Evolutionary conservation across 1,140 invertebrate species (phyloP).

Genomic region (Drosophila tani): DNA sequence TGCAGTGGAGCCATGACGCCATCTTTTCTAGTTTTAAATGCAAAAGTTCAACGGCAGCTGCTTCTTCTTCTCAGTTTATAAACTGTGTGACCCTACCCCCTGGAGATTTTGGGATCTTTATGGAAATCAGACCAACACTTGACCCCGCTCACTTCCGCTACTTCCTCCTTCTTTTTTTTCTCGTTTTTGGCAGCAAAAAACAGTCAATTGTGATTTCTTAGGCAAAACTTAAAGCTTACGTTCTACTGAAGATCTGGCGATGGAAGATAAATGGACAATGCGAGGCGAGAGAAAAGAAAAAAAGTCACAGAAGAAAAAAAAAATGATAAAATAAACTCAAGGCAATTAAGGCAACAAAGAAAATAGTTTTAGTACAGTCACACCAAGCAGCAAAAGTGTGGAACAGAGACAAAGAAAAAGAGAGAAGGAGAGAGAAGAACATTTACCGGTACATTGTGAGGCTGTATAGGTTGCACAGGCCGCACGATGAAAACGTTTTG

Average conservation of each 20-base stretch:
- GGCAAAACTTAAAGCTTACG: slow-evolving; percentile 40
- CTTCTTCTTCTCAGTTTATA: slow-evolving; percentile 16
- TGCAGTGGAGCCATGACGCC: slow-evolving; percentile 34
- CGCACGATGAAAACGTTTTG: slow-evolving; percentile 80
- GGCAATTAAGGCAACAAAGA: slow-evolving; percentile 20
- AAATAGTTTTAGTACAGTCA: slow-evolving; percentile 31
- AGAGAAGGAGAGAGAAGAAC: slow-evolving; percentile 42
- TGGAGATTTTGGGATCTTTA: slow-evolving; percentile 13
- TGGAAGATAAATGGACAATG: slow-evolving; percentile 40
- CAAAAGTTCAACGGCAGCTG: slow-evolving; percentile 21
- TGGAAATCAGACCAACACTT: slow-evolving; percentile 34
- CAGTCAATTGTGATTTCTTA: slow-evolving; percentile 43
- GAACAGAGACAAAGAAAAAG: slow-evolving; percentile 26
- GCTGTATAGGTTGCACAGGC: slow-evolving; percentile 78
- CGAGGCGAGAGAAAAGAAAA: slow-evolving; percentile 42
- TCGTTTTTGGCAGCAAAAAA: slow-evolving; percentile 44
- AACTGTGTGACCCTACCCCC: slow-evolving; percentile 1
- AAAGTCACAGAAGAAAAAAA: slow-evolving; percentile 11
- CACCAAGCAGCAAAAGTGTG: slow-evolving; percentile 37
- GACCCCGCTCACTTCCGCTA: slow-evolving; percentile 1
- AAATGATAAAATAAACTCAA: slow-evolving; percentile 6
- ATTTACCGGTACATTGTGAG: slow-evolving; percentile 83
- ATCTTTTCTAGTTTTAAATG: slow-evolving; percentile 11
- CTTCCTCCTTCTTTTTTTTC: too few relatives aligned
- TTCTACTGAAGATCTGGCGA: slow-evolving; percentile 39